Conservation (phyloP, 2,888 invertebrate genomes). For the Lucinisca nassula region DNA sequence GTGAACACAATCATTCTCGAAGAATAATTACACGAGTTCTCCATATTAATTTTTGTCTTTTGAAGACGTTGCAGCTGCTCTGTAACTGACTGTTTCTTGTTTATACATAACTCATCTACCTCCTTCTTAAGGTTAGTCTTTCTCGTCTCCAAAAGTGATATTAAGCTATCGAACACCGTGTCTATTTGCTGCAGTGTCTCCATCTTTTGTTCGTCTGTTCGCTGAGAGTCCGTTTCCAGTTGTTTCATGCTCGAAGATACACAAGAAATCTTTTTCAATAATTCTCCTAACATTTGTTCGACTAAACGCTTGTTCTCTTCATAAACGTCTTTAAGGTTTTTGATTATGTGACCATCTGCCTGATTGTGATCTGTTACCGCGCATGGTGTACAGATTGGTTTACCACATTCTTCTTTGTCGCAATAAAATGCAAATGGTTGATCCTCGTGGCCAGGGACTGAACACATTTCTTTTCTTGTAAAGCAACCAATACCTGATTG, state of each 20-base stretch:
- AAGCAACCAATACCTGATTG: conserved; percentile 69
- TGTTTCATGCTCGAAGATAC: conserved; percentile 69
- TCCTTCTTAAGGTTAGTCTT: conserved; percentile 68
- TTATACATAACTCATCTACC: conserved; percentile 68
- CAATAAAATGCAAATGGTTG: conserved; percentile 75
- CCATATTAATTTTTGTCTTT: conserved; percentile 62
- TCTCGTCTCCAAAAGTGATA: conserved; percentile 58
- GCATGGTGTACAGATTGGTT: conserved; percentile 74
- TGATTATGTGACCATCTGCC: conserved; percentile 67
- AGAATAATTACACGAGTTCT: conserved; percentile 72
- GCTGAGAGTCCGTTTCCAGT: conserved; percentile 54
- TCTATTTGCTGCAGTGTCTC: conserved; percentile 69
- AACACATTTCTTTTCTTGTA: conserved; percentile 73
- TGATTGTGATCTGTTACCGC: conserved; percentile 73
- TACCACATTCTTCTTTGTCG: conserved; percentile 68
- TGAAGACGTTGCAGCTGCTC: conserved; percentile 56
- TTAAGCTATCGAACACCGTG: conserved; percentile 64
- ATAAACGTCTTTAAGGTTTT: conserved; percentile 71
- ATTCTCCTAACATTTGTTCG: conserved; percentile 69
- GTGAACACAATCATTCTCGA: conserved; percentile 73
- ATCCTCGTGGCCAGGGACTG: conserved; percentile 71
- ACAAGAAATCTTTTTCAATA: conserved; percentile 67
- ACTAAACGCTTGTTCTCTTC: conserved; percentile 72
- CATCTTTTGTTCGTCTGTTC: conserved; percentile 57
- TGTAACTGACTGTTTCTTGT: conserved; percentile 56